Evolutionary conservation across 2,797 vertebrate species (phyloP), one percentile per base, ranked within the genome.

Genomic region (Galaxias olidus): DNA sequence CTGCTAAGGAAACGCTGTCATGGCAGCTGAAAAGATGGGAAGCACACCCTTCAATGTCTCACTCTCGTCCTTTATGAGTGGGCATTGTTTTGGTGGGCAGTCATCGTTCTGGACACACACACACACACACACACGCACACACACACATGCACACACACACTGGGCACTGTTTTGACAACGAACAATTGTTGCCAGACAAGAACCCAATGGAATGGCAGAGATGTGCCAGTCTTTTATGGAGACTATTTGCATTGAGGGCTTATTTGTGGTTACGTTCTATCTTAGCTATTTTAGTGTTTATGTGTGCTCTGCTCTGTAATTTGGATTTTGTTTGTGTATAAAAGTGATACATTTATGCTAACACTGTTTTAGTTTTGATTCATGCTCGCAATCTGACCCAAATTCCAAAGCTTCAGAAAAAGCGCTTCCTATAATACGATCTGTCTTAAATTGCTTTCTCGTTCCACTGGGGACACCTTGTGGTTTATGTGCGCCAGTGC

Each of bases 381-480:
- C 2, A 30, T 30, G 2, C 30, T 30, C 30, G 6, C 30, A 30
- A 30, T 30, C 30, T 30, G 30, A 3, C 45, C 45, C 45, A 47
- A 47, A 47, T 9, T 19, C 7, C 30, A 30, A n/a, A 30, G 30
- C 30, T 30, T 30, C 30, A 3, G 30, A 30, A 30, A 30, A 30
- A 30, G 30, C 30, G 30, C 30, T 30, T 30, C 30, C 30, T 30
- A 30, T 30, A 3, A 30, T 6, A 30, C 3, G 6, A 30, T 30
- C 30, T 30, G 30, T 30, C 30, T 30, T 30, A 6, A 43, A 15
- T 57, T 42, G 19, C 10, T 45, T 71, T 63, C 54, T 53, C 71
- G 72, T 62, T 63, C 45, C 53, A n/a, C 42, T 53, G 56, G 64
- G 8, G 79, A 75, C 90, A 78, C 71, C 90, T 80, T 69, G 78